phyloP scores from a whole-genome alignment of 2,888 invertebrate genomes.

The Petrolisthes cinctipes region DNA sequence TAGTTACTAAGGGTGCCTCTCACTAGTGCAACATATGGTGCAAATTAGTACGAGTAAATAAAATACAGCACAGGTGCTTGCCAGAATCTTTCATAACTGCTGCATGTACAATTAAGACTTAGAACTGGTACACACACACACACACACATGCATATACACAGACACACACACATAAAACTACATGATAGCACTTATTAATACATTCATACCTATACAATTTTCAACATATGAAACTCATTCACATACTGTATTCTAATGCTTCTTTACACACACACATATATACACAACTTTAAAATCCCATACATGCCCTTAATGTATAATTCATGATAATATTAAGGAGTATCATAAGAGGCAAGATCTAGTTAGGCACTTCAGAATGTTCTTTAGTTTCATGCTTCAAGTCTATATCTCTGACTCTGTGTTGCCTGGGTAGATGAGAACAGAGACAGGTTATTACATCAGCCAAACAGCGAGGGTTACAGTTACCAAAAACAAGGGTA shows the following conservation, averaged over 20 bases:
- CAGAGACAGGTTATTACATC: too few relatives aligned
- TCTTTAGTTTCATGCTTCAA: background rate
- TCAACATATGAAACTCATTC: background rate
- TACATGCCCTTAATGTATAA: too few relatives aligned
- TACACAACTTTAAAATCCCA: too few relatives aligned
- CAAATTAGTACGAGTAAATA: background rate
- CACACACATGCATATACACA: slow-evolving; percentile 8
- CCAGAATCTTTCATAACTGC: background rate
- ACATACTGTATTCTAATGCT: background rate
- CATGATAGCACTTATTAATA: too few relatives aligned
- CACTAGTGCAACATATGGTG: background rate
- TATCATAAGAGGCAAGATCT: background rate
- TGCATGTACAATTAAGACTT: background rate
- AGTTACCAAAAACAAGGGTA: too few relatives aligned
- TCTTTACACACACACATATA: too few relatives aligned
- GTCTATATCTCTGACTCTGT: background rate
- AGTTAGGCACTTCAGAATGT: background rate
- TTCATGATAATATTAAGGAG: background rate
- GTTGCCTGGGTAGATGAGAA: too few relatives aligned
- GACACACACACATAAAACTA: background rate
- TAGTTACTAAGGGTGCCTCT: background rate
- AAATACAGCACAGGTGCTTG: background rate
- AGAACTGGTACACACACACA: background rate
- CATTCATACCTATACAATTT: too few relatives aligned
- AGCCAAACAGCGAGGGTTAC: too few relatives aligned